These are phyloP conservation scores for Polylopha cassiicola DNA, from an alignment of 2,888 invertebrate genomes.

Conservation along the genomic window DNA sequence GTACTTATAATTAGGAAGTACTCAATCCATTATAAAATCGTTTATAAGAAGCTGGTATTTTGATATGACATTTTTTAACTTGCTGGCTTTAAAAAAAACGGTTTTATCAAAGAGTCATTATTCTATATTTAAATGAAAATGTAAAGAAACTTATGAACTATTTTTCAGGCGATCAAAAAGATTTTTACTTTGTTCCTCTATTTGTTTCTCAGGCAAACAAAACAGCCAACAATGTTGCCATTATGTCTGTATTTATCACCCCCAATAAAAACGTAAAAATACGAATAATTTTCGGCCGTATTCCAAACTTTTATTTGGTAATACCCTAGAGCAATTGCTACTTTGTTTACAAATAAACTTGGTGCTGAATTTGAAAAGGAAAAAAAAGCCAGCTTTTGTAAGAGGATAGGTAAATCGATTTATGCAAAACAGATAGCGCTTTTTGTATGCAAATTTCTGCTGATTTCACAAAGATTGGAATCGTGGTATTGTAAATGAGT, in stretches of 20 bases:
- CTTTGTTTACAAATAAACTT: constrained; percentile 75
- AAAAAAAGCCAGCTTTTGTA: constrained; percentile 65
- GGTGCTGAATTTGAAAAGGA: constrained; percentile 69
- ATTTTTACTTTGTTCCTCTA: constrained; percentile 13
- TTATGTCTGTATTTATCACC: constrained; percentile 38
- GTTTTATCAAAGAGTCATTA: too few species aligned
- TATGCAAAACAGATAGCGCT: constrained; percentile 74
- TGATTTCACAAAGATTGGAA: constrained; percentile 74
- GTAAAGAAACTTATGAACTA: too few species aligned
- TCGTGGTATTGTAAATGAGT: constrained; percentile 64
- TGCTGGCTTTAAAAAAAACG: too few species aligned
- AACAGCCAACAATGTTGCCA: constrained; percentile 30
- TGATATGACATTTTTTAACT: too few species aligned
- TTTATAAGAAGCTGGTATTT: too few species aligned
- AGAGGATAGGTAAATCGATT: constrained; percentile 75
- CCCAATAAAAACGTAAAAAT: constrained; percentile 43
- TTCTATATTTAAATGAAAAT: too few species aligned
- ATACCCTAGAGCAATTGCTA: constrained; percentile 71
- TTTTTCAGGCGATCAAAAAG: too few species aligned
- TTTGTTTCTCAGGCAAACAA: constrained; percentile 20
- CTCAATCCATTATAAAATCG: too few species aligned
- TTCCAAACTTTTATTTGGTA: constrained; percentile 68
- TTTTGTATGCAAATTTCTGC: constrained; percentile 75
- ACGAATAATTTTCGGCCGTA: constrained; percentile 54
- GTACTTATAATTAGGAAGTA: too few species aligned